Conservation (phyloP, 2,888 invertebrate genomes). For the Ptychoptera contaminata region DNA sequence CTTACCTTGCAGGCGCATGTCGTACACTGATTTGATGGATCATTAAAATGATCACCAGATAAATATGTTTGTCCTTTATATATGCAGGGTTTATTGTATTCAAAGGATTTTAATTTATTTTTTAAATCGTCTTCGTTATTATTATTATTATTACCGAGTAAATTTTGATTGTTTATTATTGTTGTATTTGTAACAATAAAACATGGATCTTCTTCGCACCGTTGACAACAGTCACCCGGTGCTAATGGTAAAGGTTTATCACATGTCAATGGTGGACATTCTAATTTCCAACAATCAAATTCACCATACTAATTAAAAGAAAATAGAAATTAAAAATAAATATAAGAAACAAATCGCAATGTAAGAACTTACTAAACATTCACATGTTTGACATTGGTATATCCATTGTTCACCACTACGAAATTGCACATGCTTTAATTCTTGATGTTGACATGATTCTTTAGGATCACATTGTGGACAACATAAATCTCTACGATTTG, state of each 20-base stretch:
- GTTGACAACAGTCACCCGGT: conserved; percentile 54
- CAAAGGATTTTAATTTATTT: conserved; percentile 4
- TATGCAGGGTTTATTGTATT: conserved; percentile 38
- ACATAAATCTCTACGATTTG: conserved; percentile 41
- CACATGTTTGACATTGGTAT: conserved; percentile 83
- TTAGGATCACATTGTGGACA: conserved; percentile 68
- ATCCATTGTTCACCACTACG: conserved; percentile 77
- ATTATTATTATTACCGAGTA: background rate
- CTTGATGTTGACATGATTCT: conserved; percentile 63
- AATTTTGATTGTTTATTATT: background rate
- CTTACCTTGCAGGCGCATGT: conserved; percentile 60
- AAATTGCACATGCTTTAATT: conserved; percentile 56
- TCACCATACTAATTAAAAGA: conserved; percentile 49
- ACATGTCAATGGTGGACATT: conserved; percentile 58
- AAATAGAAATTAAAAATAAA: conserved; percentile 2
- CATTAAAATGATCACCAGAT: conserved; percentile 41
- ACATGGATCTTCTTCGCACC: conserved; percentile 48
- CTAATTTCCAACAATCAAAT: conserved; percentile 77
- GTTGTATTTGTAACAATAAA: conserved; percentile 11
- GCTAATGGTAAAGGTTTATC: conserved; percentile 40
- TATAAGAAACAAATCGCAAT: background rate
- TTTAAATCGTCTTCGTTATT: conserved; percentile 14
- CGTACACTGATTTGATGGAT: conserved; percentile 48
- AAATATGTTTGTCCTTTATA: conserved; percentile 42
- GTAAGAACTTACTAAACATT: conserved; percentile 54